Conservation (phyloP, 2,888 invertebrate species). For the Eupelmus urozonus region DNA sequence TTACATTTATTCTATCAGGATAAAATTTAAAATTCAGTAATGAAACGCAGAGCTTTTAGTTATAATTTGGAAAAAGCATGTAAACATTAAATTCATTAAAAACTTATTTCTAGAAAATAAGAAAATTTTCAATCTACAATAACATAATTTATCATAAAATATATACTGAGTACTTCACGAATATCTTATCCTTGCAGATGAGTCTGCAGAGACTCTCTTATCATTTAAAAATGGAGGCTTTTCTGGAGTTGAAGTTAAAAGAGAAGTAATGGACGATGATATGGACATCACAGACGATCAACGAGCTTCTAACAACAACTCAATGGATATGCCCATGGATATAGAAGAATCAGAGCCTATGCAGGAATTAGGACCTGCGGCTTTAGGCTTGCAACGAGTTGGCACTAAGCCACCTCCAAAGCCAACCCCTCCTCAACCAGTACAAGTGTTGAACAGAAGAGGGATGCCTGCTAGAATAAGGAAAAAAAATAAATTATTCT, state of each 20-base stretch:
- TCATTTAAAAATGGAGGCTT: constrained; percentile 80
- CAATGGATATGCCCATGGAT: constrained; percentile 76
- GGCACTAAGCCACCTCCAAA: constrained; percentile 87
- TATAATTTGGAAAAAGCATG: no score
- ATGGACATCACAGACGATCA: constrained; percentile 81
- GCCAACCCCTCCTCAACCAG: constrained; percentile 85
- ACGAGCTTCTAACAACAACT: constrained; percentile 67
- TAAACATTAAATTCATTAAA: no score
- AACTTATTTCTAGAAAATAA: no score
- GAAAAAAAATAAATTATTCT: constrained; percentile 92
- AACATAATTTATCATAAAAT: no score
- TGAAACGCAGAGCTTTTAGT: no score
- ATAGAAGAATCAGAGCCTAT: constrained; percentile 83
- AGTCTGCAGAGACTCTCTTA: constrained; percentile 79
- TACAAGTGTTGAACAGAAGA: constrained; percentile 89
- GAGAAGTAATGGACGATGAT: constrained; percentile 75
- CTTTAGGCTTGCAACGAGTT: constrained; percentile 88
- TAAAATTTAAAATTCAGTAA: no score
- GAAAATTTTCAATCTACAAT: no score
- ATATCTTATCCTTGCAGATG: constrained; percentile 74
- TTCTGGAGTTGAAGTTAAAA: constrained; percentile 66
- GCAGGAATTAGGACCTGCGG: constrained; percentile 87
- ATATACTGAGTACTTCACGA: background rate
- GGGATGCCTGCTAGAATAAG: constrained; percentile 94
- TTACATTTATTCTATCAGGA: no score